phyloP scores from a whole-genome alignment of 2,113 vertebrate species.

The Psettodes erumei region DNA sequence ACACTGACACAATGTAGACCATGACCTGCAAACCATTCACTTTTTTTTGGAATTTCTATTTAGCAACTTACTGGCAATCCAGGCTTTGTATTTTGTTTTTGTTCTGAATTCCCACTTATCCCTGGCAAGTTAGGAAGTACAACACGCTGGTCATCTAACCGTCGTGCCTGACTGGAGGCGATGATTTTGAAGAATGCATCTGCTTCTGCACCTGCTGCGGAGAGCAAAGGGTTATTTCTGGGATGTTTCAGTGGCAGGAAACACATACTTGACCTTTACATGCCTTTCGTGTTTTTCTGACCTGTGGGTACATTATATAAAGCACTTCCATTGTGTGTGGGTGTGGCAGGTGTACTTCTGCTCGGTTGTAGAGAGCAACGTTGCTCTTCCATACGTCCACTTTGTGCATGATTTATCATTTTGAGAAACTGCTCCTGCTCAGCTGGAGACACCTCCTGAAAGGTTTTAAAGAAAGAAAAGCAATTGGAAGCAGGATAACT shows the following conservation, averaged over 20 bases:
- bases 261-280: conserved; percentile 13
- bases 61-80: conserved; percentile 37
- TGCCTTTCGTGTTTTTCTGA: conserved; percentile 40
- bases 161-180: conserved; percentile 41
- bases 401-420: conserved; percentile 84
- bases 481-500: not conserved
- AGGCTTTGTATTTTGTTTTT: conserved; percentile 43
- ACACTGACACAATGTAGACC: not conserved
- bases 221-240: conserved; percentile 29
- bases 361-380: conserved; percentile 81
- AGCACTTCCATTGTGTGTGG: conserved; percentile 56
- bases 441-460: conserved; percentile 40
- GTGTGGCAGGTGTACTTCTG: conserved; percentile 58
- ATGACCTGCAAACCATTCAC: not conserved
- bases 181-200: conserved; percentile 80
- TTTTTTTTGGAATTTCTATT: not conserved
- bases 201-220: conserved; percentile 75
- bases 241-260: not conserved
- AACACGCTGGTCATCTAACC: conserved; percentile 61
- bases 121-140: conserved; percentile 52
- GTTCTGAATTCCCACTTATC: conserved; percentile 51
- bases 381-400: conserved; percentile 87
- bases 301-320: conserved; percentile 54
- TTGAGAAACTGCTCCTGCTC: conserved; percentile 86
- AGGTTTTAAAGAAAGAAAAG: not conserved